Evolutionary conservation across 2,113 vertebrate genomes (phyloP).

Genomic region (Salminus brasiliensis): DNA sequence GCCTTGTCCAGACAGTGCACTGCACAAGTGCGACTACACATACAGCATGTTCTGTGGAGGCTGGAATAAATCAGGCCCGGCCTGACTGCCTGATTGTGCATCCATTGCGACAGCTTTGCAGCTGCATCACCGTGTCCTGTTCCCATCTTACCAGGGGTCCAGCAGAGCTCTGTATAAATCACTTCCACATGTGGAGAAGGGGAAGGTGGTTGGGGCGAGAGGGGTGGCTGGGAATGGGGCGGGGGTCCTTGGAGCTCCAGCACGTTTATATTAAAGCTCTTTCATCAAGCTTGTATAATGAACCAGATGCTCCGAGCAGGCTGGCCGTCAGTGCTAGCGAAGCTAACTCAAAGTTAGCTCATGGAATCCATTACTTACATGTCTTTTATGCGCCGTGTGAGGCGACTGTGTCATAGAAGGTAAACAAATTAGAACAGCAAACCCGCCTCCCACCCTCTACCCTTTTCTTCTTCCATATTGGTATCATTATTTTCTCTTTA

Average conservation of each 20-base stretch:
- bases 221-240: not conserved
- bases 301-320: slow-evolving; percentile 58
- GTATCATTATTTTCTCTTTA: slow-evolving; percentile 54
- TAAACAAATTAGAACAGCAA: slow-evolving; percentile 35
- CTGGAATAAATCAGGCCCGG: slow-evolving; percentile 58
- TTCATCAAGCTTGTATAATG: slow-evolving; percentile 65
- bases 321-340: slow-evolving; percentile 19
- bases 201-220: not conserved
- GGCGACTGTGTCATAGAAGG: slow-evolving; percentile 34
- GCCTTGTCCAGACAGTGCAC: slow-evolving; percentile 30
- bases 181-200: slow-evolving; percentile 64
- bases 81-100: slow-evolving; percentile 46
- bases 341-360: slow-evolving; percentile 31
- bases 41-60: slow-evolving; percentile 36
- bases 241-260: slow-evolving; percentile 37
- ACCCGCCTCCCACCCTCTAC: too few relatives aligned
- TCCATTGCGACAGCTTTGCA: slow-evolving; percentile 54
- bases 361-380: slow-evolving; percentile 56
- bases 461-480: too few relatives aligned
- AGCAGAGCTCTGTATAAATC: slow-evolving; percentile 53
- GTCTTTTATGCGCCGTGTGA: slow-evolving; percentile 24
- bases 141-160: slow-evolving; percentile 55
- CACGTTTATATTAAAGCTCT: slow-evolving; percentile 58
- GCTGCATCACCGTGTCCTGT: slow-evolving; percentile 54
- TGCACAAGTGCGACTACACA: too few relatives aligned